phyloP scores from a whole-genome alignment of 2,888 invertebrate species.

The Deilephila porcellus region DNA sequence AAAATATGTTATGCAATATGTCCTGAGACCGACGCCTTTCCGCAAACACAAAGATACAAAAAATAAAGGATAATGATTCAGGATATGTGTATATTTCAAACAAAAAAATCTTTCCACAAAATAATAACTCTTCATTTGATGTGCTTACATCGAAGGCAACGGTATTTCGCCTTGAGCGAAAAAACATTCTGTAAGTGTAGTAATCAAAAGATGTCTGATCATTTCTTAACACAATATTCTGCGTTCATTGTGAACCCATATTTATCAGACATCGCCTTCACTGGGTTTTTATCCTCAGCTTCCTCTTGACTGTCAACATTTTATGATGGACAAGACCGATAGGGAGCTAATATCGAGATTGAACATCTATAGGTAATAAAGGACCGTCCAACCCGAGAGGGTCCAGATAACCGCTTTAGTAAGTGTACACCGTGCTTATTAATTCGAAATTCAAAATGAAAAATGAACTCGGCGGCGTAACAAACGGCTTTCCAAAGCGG shows the following conservation, averaged over 20 bases:
- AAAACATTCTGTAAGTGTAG: too few species aligned
- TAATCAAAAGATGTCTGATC: constrained; percentile 8
- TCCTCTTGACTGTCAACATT: constrained; percentile 18
- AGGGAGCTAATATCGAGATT: constrained; percentile 11
- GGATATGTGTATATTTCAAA: too few species aligned
- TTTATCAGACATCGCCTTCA: constrained; percentile 11
- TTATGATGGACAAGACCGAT: constrained; percentile 20
- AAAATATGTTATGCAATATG: too few species aligned
- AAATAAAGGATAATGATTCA: too few species aligned
- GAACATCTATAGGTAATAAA: constrained; percentile 4
- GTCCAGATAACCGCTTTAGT: neutral
- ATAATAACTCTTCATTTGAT: too few species aligned
- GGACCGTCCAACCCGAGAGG: neutral
- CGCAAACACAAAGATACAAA: too few species aligned
- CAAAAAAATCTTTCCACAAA: too few species aligned
- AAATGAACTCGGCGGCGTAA: constrained; percentile 19
- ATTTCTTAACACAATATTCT: constrained; percentile 22
- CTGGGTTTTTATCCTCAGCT: neutral
- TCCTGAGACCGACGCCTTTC: too few species aligned
- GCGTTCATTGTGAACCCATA: neutral
- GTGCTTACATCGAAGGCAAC: too few species aligned
- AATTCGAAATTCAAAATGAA: constrained; percentile 22
- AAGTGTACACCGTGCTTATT: neutral
- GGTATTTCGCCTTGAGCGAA: too few species aligned
- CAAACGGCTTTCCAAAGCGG: constrained; percentile 27